These are phyloP conservation scores for Apotomis betuletana DNA, from an alignment of 2,888 invertebrate species.

Conservation along the genomic window DNA sequence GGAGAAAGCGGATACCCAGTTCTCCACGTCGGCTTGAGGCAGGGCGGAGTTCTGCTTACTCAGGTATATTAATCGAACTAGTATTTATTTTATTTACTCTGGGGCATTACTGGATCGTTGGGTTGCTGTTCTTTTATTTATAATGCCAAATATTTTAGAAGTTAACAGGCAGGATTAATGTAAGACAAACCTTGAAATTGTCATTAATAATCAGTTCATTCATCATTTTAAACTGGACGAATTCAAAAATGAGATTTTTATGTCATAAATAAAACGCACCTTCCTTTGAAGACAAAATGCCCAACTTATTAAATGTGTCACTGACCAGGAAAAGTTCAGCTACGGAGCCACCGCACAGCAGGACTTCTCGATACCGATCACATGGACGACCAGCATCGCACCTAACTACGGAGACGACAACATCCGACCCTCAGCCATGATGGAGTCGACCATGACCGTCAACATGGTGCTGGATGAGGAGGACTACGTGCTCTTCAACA, in stretches of 20 bases:
- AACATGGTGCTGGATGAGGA: conserved; percentile 60
- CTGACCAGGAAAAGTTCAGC: conserved; percentile 60
- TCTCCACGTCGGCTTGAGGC: conserved; percentile 57
- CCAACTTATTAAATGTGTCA: too few species aligned
- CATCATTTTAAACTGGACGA: too few species aligned
- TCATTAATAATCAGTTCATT: too few species aligned
- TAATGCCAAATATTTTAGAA: too few species aligned
- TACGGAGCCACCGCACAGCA: conserved; percentile 46
- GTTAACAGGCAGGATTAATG: too few species aligned
- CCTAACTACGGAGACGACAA: conserved; percentile 61
- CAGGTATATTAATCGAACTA: conserved; percentile 55
- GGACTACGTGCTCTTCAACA: conserved; percentile 70
- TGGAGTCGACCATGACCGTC: conserved; percentile 51
- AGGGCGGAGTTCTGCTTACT: conserved; percentile 61
- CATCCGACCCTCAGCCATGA: conserved; percentile 58
- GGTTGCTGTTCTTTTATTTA: too few species aligned
- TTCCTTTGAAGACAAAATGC: too few species aligned
- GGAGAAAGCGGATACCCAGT: conserved; percentile 63
- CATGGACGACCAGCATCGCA: conserved; percentile 70
- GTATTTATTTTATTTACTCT: too few species aligned
- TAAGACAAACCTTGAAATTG: too few species aligned
- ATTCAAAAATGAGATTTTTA: too few species aligned
- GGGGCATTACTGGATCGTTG: too few species aligned
- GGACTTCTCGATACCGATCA: conserved; percentile 72
- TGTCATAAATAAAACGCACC: too few species aligned